A percentile compares a stretch with the other conserved stretches of the same genome.
phyloP scores from a whole-genome alignment of 2,888 invertebrate genomes.

The Rotaria socialis region DNA sequence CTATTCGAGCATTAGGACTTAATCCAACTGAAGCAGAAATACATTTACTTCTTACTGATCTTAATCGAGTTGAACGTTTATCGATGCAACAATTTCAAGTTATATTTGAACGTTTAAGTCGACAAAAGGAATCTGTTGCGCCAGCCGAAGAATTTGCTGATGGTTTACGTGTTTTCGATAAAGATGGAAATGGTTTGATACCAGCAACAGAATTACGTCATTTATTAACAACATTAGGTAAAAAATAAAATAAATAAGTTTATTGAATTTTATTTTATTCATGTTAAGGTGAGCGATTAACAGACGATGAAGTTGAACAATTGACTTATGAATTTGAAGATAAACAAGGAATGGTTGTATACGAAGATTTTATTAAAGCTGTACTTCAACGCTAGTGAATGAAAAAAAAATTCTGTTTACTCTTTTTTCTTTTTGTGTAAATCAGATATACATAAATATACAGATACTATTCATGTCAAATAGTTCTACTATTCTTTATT shows the following conservation, averaged over 20 bases:
- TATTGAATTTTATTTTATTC: neutral
- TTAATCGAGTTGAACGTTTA: slow-evolving; percentile 78
- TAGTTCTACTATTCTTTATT: neutral
- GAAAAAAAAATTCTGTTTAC: neutral
- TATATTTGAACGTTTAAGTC: slow-evolving; percentile 90
- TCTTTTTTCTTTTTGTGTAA: neutral
- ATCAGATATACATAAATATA: neutral
- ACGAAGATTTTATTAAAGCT: slow-evolving; percentile 65
- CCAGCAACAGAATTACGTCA: slow-evolving; percentile 95
- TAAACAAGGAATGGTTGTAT: slow-evolving; percentile 96
- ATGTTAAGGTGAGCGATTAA: slow-evolving; percentile 79
- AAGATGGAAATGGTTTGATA: slow-evolving; percentile 83
- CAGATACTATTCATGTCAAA: neutral
- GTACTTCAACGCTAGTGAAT: slow-evolving; percentile 14
- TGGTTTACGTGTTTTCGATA: slow-evolving; percentile 91
- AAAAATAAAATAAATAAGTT: neutral
- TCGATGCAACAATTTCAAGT: slow-evolving; percentile 97
- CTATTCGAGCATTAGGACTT: slow-evolving; percentile 87
- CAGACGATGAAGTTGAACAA: slow-evolving; percentile 88
- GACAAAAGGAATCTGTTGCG: slow-evolving; percentile 77
- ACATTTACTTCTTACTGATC: slow-evolving; percentile 84
- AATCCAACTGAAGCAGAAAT: slow-evolving; percentile 99
- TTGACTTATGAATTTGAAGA: slow-evolving; percentile 92
- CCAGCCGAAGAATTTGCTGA: slow-evolving; percentile 97
- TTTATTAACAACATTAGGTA: slow-evolving; percentile 78